Evolutionary conservation across 2,113 vertebrate genomes (phyloP).

Genomic region (Pseudopodoces humilis): DNA sequence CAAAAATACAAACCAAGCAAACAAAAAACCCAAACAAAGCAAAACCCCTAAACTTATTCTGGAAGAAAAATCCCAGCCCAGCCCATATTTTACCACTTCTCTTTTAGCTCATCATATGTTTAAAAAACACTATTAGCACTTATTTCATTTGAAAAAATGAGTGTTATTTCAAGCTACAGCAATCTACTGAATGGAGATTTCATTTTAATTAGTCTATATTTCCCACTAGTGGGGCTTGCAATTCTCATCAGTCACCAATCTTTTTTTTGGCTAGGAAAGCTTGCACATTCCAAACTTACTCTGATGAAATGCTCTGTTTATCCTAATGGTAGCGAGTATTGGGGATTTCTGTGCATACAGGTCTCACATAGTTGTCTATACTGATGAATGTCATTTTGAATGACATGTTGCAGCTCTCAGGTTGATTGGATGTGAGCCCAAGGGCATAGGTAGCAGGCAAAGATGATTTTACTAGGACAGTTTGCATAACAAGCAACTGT

Average conservation of each 20-base stretch:
- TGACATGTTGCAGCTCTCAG: not conserved
- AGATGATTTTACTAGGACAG: constrained; percentile 43
- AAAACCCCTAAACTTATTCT: not conserved
- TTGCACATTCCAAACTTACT: not conserved
- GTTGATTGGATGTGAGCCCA: constrained; percentile 58
- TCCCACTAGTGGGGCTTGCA: not conserved
- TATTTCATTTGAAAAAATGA: not conserved
- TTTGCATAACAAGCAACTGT: constrained; percentile 58
- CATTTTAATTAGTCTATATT: constrained; percentile 32
- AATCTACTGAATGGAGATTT: not conserved
- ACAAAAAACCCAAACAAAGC: not conserved
- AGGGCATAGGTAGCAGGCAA: constrained; percentile 46
- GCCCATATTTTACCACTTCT: not conserved
- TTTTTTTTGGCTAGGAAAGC: not conserved
- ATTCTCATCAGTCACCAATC: not conserved
- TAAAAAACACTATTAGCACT: constrained; percentile 21
- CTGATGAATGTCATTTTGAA: constrained; percentile 26
- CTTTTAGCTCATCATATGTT: constrained; percentile 5
- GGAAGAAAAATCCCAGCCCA: constrained; percentile 23
- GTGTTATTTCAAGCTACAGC: constrained; percentile 39
- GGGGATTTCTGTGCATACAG: not conserved
- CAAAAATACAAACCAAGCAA: not conserved
- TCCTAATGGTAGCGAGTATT: not conserved
- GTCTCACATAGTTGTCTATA: constrained; percentile 23
- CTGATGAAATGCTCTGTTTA: not conserved